These are phyloP conservation scores for Gymnocypris eckloni DNA, from an alignment of 2,797 vertebrate species.

Conservation along the genomic window DNA sequence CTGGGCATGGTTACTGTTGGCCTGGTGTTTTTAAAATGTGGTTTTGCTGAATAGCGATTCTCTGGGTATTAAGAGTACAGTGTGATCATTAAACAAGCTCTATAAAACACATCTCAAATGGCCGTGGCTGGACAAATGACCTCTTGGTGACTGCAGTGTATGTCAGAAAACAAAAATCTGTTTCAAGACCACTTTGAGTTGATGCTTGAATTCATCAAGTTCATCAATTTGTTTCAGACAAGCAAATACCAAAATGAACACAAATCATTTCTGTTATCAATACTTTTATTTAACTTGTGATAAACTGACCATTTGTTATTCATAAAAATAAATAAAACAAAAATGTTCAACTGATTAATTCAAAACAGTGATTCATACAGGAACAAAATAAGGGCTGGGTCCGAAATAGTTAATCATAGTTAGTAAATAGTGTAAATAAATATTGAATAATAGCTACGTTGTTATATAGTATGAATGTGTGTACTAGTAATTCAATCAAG, in stretches of 20 bases:
- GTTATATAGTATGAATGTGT: background rate
- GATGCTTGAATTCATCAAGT: background rate
- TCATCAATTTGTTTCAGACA: background rate
- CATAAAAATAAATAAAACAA: no score
- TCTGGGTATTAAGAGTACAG: conserved; percentile 46
- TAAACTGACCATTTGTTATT: no score
- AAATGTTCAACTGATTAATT: background rate
- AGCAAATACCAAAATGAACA: background rate
- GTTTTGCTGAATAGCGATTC: conserved; percentile 50
- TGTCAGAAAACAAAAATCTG: background rate
- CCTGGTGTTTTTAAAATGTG: conserved; percentile 70
- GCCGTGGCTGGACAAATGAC: conserved; percentile 53
- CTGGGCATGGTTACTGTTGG: conserved; percentile 77
- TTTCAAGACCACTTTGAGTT: background rate
- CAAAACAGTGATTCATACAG: background rate
- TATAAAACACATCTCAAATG: conserved; percentile 44
- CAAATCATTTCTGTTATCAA: background rate
- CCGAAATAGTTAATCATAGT: background rate
- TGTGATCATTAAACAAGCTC: conserved; percentile 54
- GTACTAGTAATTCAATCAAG: background rate
- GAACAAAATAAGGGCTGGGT: background rate
- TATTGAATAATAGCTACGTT: background rate
- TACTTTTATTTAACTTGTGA: background rate
- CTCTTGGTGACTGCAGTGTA: conserved; percentile 20
- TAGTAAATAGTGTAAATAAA: background rate